These are phyloP conservation scores for Nephrotoma guestfalica DNA, from an alignment of 2,888 invertebrate genomes.

Conservation along the genomic window DNA sequence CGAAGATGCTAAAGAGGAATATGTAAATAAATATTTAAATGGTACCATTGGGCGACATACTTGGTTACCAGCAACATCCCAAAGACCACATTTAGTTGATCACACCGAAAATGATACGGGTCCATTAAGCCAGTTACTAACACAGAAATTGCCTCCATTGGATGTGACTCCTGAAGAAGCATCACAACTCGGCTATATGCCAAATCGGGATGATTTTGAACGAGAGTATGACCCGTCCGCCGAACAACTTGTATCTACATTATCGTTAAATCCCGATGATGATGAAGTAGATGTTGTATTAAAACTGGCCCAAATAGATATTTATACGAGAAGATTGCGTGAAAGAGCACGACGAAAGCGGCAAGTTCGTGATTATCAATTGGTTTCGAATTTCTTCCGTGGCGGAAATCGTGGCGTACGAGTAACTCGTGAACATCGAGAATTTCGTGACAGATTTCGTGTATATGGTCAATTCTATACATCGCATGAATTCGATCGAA, in stretches of 20 bases:
- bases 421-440: slow-evolving; percentile 35
- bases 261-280: slow-evolving; percentile 73
- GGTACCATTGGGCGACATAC: slow-evolving; percentile 82
- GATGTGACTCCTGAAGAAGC: slow-evolving; percentile 77
- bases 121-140: slow-evolving; percentile 59
- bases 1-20: slow-evolving; percentile 90
- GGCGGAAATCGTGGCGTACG: slow-evolving; percentile 34
- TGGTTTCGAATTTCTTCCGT: slow-evolving; percentile 74
- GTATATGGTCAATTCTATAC: slow-evolving; percentile 82
- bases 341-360: slow-evolving; percentile 82
- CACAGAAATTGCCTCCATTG: slow-evolving; percentile 54
- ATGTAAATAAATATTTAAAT: slow-evolving; percentile 72
- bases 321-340: slow-evolving; percentile 68
- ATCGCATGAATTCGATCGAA: slow-evolving; percentile 66
- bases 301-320: slow-evolving; percentile 84
- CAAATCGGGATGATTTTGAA: slow-evolving; percentile 92
- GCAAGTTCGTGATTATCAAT: slow-evolving; percentile 77
- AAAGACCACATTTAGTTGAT: slow-evolving; percentile 55
- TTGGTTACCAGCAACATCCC: slow-evolving; percentile 59
- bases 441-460: slow-evolving; percentile 66
- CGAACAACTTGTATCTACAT: slow-evolving; percentile 74
- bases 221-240: slow-evolving; percentile 88
- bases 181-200: slow-evolving; percentile 81
- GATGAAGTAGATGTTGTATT: slow-evolving; percentile 79
- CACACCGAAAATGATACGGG: slow-evolving; percentile 63